phyloP scores from a whole-genome alignment of 1,140 invertebrate genomes.

The Drosophila hydei region DNA sequence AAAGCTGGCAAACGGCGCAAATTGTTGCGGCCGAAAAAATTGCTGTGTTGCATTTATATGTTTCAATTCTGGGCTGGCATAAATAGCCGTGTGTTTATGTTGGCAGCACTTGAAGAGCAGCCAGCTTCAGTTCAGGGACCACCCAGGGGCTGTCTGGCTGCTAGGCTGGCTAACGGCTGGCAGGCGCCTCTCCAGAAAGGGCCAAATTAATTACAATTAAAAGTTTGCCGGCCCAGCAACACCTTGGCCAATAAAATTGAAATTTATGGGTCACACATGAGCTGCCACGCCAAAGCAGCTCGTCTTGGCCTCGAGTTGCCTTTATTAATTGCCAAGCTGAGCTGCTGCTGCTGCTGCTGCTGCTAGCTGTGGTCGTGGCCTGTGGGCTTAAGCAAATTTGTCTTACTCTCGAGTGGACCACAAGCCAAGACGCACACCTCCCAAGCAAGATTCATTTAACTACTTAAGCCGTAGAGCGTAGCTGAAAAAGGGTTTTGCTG shows the following conservation, averaged over 20 bases:
- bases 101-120: conserved; percentile 74
- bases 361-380: conserved; percentile 43
- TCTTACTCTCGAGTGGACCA: conserved; percentile 58
- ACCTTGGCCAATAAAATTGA: conserved; percentile 80
- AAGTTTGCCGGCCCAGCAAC: conserved; percentile 52
- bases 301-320: conserved; percentile 29
- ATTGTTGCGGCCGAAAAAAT: conserved; percentile 29
- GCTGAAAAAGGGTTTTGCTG: conserved; percentile 46
- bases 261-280: conserved; percentile 81
- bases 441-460: conserved; percentile 47
- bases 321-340: conserved; percentile 69
- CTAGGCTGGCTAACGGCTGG: neutral
- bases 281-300: conserved; percentile 36
- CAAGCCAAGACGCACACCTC: conserved; percentile 55
- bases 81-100: conserved; percentile 78
- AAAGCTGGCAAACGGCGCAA: conserved; percentile 35
- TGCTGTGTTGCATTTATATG: conserved; percentile 68
- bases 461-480: conserved; percentile 42
- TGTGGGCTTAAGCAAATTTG: conserved; percentile 60
- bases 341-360: conserved; percentile 10
- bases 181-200: conserved; percentile 24
- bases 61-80: conserved; percentile 56
- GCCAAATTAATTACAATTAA: conserved; percentile 80
- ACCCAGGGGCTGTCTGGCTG: conserved; percentile 44
- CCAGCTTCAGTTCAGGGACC: conserved; percentile 49